These are phyloP conservation scores for Parapsyche elsis DNA, from an alignment of 1,140 invertebrate genomes.

Conservation along the genomic window DNA sequence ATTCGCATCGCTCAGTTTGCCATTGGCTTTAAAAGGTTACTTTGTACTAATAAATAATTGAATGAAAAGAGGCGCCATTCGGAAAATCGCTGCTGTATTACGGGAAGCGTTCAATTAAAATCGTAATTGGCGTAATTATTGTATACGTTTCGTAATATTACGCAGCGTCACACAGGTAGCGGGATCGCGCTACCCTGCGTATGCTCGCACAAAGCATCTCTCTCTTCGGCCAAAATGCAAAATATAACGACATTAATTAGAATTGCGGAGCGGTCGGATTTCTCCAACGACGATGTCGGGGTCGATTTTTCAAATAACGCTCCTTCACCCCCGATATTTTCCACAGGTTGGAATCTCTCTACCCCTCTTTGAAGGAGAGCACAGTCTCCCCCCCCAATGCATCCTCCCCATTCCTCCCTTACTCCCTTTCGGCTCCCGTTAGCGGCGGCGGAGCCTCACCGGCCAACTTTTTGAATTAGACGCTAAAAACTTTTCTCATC, in stretches of 20 bases:
- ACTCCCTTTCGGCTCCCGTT: neutral
- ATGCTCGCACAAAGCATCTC: neutral
- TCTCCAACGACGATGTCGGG: neutral
- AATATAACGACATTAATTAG: slow-evolving; percentile 5
- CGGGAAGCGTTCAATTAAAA: neutral
- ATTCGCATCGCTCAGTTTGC: too few species aligned
- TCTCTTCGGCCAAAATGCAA: neutral
- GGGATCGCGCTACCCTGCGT: neutral
- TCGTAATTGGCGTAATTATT: neutral
- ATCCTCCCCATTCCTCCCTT: neutral
- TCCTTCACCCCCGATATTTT: neutral
- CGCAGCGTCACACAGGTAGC: neutral
- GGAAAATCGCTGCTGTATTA: too few species aligned
- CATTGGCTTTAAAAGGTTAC: too few species aligned
- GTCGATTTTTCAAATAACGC: neutral
- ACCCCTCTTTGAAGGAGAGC: neutral
- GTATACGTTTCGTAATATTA: too few species aligned
- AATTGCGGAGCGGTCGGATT: neutral
- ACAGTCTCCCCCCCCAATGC: neutral
- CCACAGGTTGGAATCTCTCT: neutral
- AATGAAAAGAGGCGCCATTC: too few species aligned
- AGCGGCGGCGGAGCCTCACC: neutral
- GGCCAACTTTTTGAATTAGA: slow-evolving; percentile 69
- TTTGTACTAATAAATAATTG: too few species aligned
- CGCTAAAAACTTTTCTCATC: slow-evolving; percentile 70